Evolutionary conservation across 2,888 invertebrate species (phyloP).

Genomic region (Lycophotia porphyrea): DNA sequence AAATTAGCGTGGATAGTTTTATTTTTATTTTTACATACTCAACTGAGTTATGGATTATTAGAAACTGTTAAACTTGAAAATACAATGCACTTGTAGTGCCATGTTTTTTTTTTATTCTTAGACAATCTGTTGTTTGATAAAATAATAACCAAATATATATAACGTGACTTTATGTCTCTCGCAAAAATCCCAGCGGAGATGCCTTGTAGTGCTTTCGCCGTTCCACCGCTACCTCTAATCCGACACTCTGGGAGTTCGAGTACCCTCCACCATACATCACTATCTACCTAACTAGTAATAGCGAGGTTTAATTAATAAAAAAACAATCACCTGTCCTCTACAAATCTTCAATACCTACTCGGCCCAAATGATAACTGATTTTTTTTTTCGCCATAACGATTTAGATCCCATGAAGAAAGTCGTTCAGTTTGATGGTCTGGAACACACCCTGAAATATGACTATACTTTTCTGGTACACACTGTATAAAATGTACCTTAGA

Average conservation of each 20-base stretch:
- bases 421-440: not conserved
- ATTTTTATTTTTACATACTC: not conserved
- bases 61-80: not conserved
- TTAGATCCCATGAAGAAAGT: not conserved
- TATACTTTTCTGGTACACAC: not conserved
- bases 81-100: not conserved
- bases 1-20: too few relatives aligned
- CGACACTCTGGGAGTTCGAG: constrained; percentile 31
- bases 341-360: not conserved
- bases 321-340: not conserved
- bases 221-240: constrained; percentile 39
- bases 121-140: not conserved
- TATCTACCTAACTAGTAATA: constrained; percentile 10
- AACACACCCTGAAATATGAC: not conserved
- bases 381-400: too few relatives aligned
- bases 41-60: not conserved
- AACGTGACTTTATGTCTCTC: constrained; percentile 10
- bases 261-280: constrained; percentile 20
- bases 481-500: not conserved
- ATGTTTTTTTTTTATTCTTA: not conserved
- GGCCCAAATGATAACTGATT: too few relatives aligned
- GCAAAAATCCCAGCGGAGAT: constrained; percentile 43
- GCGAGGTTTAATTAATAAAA: too few relatives aligned
- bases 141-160: not conserved
- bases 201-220: constrained; percentile 40